A percentile compares a stretch with the other conserved stretches of the same genome.
phyloP scores from a whole-genome alignment of 2,888 invertebrate genomes.

The Athalia rosae region DNA sequence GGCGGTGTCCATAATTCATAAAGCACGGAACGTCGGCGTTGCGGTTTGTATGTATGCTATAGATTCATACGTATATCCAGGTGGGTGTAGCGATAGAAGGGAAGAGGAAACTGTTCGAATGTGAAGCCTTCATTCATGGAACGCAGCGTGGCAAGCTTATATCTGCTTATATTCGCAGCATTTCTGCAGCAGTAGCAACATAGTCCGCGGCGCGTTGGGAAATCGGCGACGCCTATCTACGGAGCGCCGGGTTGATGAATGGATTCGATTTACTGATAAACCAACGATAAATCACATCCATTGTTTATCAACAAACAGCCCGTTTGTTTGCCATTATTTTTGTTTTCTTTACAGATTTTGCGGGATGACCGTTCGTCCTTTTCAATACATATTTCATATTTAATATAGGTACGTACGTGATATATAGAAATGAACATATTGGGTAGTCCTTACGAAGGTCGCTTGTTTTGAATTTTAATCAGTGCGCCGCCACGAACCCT shows the following conservation, averaged over 20 bases:
- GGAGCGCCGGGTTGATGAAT: constrained; percentile 55
- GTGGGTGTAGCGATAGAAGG: background rate
- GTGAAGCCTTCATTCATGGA: constrained; percentile 44
- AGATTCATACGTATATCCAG: background rate
- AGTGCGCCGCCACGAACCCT: too few relatives aligned
- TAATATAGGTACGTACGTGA: too few relatives aligned
- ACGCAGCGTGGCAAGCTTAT: background rate
- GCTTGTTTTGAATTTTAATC: too few relatives aligned
- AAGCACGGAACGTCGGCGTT: constrained; percentile 1
- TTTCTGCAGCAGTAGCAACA: constrained; percentile 1
- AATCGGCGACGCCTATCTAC: constrained; percentile 34
- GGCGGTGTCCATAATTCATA: constrained; percentile 33
- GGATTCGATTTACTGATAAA: constrained; percentile 64
- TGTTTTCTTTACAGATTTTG: too few relatives aligned
- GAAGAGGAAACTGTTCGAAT: constrained; percentile 31
- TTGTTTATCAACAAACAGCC: constrained; percentile 63
- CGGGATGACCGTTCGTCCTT: background rate
- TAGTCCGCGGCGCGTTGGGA: background rate
- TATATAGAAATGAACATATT: too few relatives aligned
- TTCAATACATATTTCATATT: constrained; percentile 1
- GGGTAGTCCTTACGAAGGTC: too few relatives aligned
- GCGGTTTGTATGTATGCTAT: constrained; percentile 13
- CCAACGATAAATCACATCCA: constrained; percentile 61
- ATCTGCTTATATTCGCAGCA: background rate
- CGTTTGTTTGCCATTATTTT: constrained; percentile 44